Evolutionary conservation across 2,113 vertebrate genomes (phyloP).

Genomic region (Blennius ocellaris): DNA sequence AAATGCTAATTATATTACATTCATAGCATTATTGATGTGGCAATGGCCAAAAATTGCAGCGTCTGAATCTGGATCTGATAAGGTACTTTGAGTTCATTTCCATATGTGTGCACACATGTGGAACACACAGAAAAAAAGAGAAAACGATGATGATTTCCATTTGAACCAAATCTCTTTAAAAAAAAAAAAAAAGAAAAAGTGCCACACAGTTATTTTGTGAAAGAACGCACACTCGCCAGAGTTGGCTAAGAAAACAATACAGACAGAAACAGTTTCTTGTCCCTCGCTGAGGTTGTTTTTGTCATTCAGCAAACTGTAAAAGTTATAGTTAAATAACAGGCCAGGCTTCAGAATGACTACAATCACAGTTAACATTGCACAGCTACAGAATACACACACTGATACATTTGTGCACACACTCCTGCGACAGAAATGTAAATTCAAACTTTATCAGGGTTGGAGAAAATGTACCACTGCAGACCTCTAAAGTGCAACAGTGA

Average conservation of each 20-base stretch:
- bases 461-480: conserved; percentile 23
- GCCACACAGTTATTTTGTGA: conserved; percentile 50
- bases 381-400: conserved; percentile 21
- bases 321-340: conserved; percentile 45
- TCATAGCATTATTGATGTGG: conserved; percentile 76
- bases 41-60: conserved; percentile 61
- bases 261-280: conserved; percentile 60
- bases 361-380: conserved; percentile 33
- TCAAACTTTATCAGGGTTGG: conserved; percentile 11
- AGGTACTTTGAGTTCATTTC: conserved; percentile 53
- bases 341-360: conserved; percentile 45
- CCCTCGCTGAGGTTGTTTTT: conserved; percentile 66
- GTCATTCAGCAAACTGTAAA: conserved; percentile 53
- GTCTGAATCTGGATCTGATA: conserved; percentile 78
- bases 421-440: conserved; percentile 19
- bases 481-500: conserved; percentile 31
- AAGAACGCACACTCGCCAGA: conserved; percentile 55
- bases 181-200: conserved; percentile 10
- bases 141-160: conserved; percentile 50
- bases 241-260: conserved; percentile 48
- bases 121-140: conserved; percentile 2
- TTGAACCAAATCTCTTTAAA: conserved; percentile 56
- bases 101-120: neutral
- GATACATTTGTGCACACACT: conserved; percentile 1
- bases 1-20: conserved; percentile 77